Evolutionary conservation across 2,888 invertebrate genomes (phyloP).

Genomic region (Gastracanthus pulcherrimus): DNA sequence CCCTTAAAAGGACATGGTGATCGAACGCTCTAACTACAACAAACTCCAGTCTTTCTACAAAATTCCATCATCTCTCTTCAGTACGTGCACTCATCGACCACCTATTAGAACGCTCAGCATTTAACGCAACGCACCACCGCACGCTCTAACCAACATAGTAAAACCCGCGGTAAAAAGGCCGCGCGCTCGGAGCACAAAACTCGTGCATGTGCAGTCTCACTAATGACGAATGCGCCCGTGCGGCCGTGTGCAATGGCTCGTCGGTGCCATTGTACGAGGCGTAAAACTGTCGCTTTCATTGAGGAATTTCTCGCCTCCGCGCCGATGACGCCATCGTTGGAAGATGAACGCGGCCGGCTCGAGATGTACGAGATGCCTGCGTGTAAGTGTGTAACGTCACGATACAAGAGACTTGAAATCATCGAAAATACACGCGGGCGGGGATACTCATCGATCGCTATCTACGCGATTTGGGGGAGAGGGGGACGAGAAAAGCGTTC

Average conservation of each 20-base stretch:
- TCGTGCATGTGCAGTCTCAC: background rate
- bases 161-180: background rate
- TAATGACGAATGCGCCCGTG: background rate
- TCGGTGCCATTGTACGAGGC: constrained; percentile 10
- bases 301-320: constrained; percentile 41
- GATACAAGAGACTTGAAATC: constrained; percentile 25
- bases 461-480: background rate
- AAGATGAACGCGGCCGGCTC: constrained; percentile 18
- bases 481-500: background rate
- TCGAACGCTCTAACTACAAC: no score
- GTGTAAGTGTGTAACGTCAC: background rate
- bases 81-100: no score
- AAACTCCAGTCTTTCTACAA: no score
- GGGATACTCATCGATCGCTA: constrained; percentile 28
- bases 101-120: no score
- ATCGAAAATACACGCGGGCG: constrained; percentile 32
- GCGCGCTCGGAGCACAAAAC: background rate
- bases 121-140: background rate
- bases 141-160: background rate
- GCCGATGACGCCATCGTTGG: constrained; percentile 9
- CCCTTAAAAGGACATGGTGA: no score
- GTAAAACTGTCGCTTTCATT: constrained; percentile 34
- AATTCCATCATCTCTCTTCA: no score
- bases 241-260: background rate
- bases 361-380: background rate